phyloP scores from a whole-genome alignment of 2,888 invertebrate genomes.

The Shargacucullia verbasci region DNA sequence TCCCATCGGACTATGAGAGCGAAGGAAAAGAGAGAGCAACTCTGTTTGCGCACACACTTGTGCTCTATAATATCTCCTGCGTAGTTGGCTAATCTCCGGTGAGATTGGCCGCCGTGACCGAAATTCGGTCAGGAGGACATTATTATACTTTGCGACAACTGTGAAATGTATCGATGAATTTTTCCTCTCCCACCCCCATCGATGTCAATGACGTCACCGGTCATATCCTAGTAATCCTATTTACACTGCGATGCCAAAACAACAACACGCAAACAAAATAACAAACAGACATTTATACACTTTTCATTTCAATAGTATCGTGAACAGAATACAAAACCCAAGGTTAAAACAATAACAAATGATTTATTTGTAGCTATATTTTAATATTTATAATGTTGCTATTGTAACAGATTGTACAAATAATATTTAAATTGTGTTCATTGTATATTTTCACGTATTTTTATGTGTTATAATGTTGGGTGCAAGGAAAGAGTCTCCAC shows the following conservation, averaged over 20 bases:
- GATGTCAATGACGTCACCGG: too few relatives aligned
- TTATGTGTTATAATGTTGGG: background rate
- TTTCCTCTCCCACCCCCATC: too few relatives aligned
- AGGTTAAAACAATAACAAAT: slow-evolving; percentile 22
- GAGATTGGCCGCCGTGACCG: too few relatives aligned
- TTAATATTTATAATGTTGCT: slow-evolving; percentile 18
- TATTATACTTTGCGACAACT: too few relatives aligned
- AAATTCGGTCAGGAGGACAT: too few relatives aligned
- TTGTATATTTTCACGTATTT: background rate
- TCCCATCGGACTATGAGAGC: too few relatives aligned
- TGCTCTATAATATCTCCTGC: too few relatives aligned
- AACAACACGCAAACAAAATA: slow-evolving; percentile 14
- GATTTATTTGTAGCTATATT: slow-evolving; percentile 21
- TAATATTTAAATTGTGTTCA: slow-evolving; percentile 9
- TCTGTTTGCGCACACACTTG: too few relatives aligned
- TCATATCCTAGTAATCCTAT: slow-evolving; percentile 23
- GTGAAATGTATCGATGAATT: too few relatives aligned
- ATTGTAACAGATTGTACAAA: slow-evolving; percentile 3
- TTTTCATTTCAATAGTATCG: slow-evolving; percentile 27
- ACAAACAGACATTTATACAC: slow-evolving; percentile 8
- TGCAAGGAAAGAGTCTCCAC: too few relatives aligned
- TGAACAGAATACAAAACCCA: slow-evolving; percentile 27
- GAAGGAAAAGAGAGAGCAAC: too few relatives aligned
- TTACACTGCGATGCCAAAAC: slow-evolving; percentile 28
- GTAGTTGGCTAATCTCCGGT: too few relatives aligned